Conservation (phyloP, 2,888 invertebrate genomes). For the Xestobium rufovillosum region DNA sequence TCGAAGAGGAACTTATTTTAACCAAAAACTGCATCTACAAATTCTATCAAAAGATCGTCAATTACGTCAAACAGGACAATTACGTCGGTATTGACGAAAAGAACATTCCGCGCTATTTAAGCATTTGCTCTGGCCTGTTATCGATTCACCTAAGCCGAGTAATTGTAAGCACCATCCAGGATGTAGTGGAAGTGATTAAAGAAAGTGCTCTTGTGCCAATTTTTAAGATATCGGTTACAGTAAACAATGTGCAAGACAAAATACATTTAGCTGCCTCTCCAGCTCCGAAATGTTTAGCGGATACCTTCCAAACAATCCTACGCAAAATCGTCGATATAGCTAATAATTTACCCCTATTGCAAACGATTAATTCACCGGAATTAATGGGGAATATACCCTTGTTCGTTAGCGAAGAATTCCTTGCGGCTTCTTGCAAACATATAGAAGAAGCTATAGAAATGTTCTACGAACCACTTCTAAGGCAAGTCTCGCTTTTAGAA, state of each 20-base stretch:
- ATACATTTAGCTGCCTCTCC: too few species aligned
- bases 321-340: too few species aligned
- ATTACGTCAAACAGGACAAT: slow-evolving; percentile 13
- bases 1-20: slow-evolving; percentile 26
- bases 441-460: slow-evolving; percentile 47
- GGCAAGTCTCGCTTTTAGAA: slow-evolving; percentile 49
- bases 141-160: slow-evolving; percentile 57
- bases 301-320: too few species aligned
- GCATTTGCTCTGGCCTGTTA: slow-evolving; percentile 43
- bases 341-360: slow-evolving; percentile 25
- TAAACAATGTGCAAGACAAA: too few species aligned
- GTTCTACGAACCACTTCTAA: slow-evolving; percentile 50
- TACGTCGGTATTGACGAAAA: too few species aligned
- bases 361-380: slow-evolving; percentile 26
- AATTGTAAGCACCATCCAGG: slow-evolving; percentile 58
- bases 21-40: slow-evolving; percentile 25
- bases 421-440: too few species aligned
- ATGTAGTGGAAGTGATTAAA: slow-evolving; percentile 53
- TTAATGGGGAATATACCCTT: slow-evolving; percentile 27
- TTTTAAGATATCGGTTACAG: too few species aligned
- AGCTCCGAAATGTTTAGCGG: too few species aligned
- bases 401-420: slow-evolving; percentile 32
- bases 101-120: too few species aligned
- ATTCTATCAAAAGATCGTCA: slow-evolving; percentile 26
- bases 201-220: too few species aligned